A percentile compares a stretch with the other conserved stretches of the same genome.
Evolutionary conservation across 1,140 invertebrate species (phyloP).

Genomic region (Bombus waltoni): DNA sequence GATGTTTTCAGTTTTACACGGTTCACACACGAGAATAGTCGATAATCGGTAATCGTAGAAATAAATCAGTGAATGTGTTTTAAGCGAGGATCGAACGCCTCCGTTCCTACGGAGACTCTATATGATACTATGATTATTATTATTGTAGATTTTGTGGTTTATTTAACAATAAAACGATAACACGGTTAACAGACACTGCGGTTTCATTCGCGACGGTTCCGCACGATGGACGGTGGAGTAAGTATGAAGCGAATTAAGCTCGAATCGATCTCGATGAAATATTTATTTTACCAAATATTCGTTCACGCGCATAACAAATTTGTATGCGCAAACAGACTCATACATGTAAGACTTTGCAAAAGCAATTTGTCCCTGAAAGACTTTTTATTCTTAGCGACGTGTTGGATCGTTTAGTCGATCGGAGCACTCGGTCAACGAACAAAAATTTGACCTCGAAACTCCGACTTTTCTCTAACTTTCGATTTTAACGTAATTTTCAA

Average conservation of each 20-base stretch:
- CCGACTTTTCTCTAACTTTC: neutral
- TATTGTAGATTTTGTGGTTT: constrained; percentile 83
- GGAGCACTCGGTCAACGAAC: no score
- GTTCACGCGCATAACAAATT: neutral
- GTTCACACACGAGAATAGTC: constrained; percentile 66
- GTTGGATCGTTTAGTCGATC: no score
- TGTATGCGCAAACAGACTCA: neutral
- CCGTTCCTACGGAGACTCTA: constrained; percentile 67
- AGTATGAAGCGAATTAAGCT: neutral
- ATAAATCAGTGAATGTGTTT: constrained; percentile 80
- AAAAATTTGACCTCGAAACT: neutral
- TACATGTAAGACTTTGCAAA: neutral
- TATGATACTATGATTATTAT: constrained; percentile 74
- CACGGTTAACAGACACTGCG: constrained; percentile 58
- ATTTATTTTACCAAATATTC: neutral
- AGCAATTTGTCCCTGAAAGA: neutral
- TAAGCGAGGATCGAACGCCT: constrained; percentile 76
- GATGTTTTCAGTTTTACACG: constrained; percentile 67
- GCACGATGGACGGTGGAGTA: neutral
- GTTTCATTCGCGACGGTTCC: constrained; percentile 19
- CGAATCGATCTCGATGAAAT: neutral
- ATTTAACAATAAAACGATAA: constrained; percentile 83
- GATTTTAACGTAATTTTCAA: neutral
- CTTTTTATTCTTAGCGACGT: no score
- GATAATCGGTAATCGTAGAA: constrained; percentile 77